A percentile compares a stretch with the other conserved stretches of the same genome.
Evolutionary conservation across 1,140 invertebrate genomes (phyloP).

Genomic region (Trachymyrmex septentrionalis): DNA sequence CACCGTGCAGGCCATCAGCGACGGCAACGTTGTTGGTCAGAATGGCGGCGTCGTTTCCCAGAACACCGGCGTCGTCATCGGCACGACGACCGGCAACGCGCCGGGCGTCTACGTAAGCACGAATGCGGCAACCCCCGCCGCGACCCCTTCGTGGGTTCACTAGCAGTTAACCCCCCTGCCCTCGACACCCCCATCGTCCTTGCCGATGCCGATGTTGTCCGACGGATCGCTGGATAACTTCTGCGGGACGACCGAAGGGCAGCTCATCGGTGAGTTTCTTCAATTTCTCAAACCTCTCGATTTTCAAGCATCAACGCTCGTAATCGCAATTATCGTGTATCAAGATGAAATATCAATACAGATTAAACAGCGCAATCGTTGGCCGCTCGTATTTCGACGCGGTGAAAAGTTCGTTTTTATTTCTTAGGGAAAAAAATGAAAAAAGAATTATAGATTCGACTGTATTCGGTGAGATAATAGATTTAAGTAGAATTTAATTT

Average conservation of each 20-base stretch:
- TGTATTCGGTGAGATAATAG: background rate
- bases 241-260: slow-evolving; percentile 76
- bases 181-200: slow-evolving; percentile 79
- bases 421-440: background rate
- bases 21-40: slow-evolving; percentile 74
- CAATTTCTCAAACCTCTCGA: background rate
- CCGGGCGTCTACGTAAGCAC: slow-evolving; percentile 83
- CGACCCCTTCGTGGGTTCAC: slow-evolving; percentile 90
- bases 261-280: slow-evolving; percentile 80
- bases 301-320: background rate
- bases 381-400: background rate
- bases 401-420: background rate
- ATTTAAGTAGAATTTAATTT: slow-evolving; percentile 26
- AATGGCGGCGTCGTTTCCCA: slow-evolving; percentile 75
- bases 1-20: slow-evolving; percentile 78
- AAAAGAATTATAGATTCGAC: background rate
- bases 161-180: slow-evolving; percentile 85
- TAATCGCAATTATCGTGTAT: background rate
- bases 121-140: slow-evolving; percentile 87
- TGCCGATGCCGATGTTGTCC: slow-evolving; percentile 67
- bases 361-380: background rate
- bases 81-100: slow-evolving; percentile 73
- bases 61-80: slow-evolving; percentile 72
- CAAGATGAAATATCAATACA: background rate
- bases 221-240: slow-evolving; percentile 78